Conservation (phyloP, 2,113 vertebrate genomes). For the Desmodus rotundus region DNA sequence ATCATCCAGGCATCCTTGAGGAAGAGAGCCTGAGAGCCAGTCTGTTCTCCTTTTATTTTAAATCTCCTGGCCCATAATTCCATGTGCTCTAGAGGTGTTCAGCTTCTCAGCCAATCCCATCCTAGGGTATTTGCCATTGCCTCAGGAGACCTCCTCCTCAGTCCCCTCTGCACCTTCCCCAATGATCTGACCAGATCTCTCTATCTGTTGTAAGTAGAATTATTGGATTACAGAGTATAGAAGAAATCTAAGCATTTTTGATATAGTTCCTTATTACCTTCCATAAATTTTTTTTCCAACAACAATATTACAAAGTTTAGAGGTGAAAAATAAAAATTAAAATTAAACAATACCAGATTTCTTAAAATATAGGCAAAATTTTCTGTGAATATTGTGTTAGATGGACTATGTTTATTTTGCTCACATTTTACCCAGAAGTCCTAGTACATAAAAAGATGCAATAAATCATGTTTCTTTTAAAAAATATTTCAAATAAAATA, state of each 20-base stretch:
- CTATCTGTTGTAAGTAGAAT: background rate
- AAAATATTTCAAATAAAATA: conserved; percentile 7
- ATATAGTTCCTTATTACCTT: background rate
- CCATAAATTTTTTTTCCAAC: background rate
- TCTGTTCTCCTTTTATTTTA: too few relatives aligned
- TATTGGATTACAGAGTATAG: background rate
- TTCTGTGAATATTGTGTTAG: background rate
- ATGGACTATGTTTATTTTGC: background rate
- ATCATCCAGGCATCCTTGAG: too few relatives aligned
- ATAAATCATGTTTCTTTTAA: background rate
- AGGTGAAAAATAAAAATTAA: background rate
- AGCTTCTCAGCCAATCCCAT: too few relatives aligned
- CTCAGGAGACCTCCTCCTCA: too few relatives aligned
- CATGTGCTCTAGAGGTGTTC: too few relatives aligned
- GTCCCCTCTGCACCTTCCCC: too few relatives aligned
- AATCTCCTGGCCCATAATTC: too few relatives aligned
- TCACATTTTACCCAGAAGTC: background rate
- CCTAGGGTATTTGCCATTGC: too few relatives aligned
- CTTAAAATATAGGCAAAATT: background rate
- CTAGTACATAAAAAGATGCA: background rate
- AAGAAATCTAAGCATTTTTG: background rate
- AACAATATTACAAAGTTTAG: background rate
- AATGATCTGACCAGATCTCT: too few relatives aligned
- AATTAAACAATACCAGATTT: background rate
- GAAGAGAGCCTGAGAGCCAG: too few relatives aligned